Conservation (phyloP, 2,888 invertebrate genomes). For the Lasioglossum vierecki region DNA sequence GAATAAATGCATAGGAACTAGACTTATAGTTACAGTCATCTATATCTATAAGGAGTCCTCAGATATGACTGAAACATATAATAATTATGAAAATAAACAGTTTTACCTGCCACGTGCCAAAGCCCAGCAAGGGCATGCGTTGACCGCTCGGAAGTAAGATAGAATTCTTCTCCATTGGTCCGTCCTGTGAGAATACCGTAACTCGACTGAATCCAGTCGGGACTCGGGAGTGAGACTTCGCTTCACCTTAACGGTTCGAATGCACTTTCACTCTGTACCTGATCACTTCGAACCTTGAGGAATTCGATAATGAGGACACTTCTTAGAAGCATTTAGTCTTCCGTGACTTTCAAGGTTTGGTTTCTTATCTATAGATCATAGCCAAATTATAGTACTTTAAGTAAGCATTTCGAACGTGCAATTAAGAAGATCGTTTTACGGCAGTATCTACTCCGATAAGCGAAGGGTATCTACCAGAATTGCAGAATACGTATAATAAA, state of each 20-base stretch:
- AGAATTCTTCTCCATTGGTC: constrained; percentile 45
- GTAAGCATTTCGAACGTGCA: not conserved
- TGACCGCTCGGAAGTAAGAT: constrained; percentile 85
- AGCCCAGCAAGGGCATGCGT: constrained; percentile 89
- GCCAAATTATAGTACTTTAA: not conserved
- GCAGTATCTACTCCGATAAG: too few relatives aligned
- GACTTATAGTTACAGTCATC: not conserved
- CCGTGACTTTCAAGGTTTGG: constrained; percentile 8
- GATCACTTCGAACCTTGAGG: not conserved
- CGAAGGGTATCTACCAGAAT: too few relatives aligned
- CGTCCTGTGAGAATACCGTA: not conserved
- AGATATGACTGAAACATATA: not conserved
- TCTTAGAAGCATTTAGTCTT: not conserved
- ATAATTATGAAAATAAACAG: constrained; percentile 8
- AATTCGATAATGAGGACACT: not conserved
- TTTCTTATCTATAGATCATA: not conserved
- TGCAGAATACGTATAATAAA: too few relatives aligned
- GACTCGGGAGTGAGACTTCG: not conserved
- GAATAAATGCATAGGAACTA: too few relatives aligned
- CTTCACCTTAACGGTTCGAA: not conserved
- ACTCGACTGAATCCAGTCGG: constrained; percentile 9
- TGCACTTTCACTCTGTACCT: constrained; percentile 19
- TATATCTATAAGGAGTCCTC: not conserved
- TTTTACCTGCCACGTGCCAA: constrained; percentile 92
- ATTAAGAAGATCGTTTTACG: not conserved